Evolutionary conservation across 2,888 invertebrate species (phyloP).

Genomic region (Phyto melanocephala): DNA sequence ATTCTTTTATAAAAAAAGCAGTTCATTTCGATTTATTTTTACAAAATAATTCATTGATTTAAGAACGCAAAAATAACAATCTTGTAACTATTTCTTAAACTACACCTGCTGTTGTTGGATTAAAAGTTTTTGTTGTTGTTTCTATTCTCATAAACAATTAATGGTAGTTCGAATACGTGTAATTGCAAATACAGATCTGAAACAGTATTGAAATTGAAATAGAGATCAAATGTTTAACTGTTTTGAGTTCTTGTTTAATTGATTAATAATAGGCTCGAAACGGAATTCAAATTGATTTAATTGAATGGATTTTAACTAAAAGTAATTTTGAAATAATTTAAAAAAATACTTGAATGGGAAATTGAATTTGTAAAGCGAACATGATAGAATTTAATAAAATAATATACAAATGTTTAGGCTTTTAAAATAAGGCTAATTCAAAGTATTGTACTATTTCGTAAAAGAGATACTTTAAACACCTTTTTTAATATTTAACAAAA

Average conservation of each 20-base stretch:
- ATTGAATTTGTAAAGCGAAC: not conserved
- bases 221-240: conserved; percentile 19
- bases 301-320: conserved; percentile 1
- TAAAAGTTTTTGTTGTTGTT: not conserved
- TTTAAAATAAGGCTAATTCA: too few relatives aligned
- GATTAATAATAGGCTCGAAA: conserved; percentile 21
- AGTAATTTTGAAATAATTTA: not conserved
- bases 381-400: too few relatives aligned
- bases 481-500: too few relatives aligned
- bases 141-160: not conserved
- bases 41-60: not conserved
- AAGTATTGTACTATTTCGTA: too few relatives aligned
- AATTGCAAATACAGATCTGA: conserved; percentile 11
- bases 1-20: conserved; percentile 18
- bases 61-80: not conserved
- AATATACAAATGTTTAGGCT: too few relatives aligned
- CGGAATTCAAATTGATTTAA: conserved; percentile 46
- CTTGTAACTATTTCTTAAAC: not conserved
- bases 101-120: conserved; percentile 10
- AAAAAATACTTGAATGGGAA: not conserved
- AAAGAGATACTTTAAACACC: too few relatives aligned
- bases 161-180: conserved; percentile 12
- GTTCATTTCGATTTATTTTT: conserved; percentile 1
- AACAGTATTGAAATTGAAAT: not conserved
- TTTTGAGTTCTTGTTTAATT: conserved; percentile 18